phyloP scores from a whole-genome alignment of 2,888 invertebrate species.

The Cremastinae sp. region DNA sequence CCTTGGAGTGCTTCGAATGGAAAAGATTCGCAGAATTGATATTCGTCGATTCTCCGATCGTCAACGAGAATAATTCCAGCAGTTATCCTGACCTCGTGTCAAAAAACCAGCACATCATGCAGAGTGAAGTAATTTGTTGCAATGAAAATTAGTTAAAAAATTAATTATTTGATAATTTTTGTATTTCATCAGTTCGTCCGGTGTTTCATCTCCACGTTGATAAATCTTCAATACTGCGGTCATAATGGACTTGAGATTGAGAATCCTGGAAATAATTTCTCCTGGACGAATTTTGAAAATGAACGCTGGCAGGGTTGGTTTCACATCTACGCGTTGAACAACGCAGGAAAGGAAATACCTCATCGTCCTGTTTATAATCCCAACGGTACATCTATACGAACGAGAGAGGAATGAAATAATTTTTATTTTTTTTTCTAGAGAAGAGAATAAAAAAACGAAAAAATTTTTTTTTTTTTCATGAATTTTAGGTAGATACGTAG shows the following conservation, averaged over 20 bases:
- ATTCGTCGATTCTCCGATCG: constrained; percentile 43
- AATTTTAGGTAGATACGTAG: constrained; percentile 80
- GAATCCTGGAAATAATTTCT: constrained; percentile 68
- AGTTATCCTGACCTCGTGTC: constrained; percentile 75
- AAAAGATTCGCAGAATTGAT: constrained; percentile 65
- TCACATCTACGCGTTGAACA: constrained; percentile 80
- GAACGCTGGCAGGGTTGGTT: constrained; percentile 80
- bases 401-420: too few relatives aligned
- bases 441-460: too few relatives aligned
- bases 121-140: constrained; percentile 71
- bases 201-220: constrained; percentile 77
- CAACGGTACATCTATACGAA: constrained; percentile 68
- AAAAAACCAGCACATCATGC: constrained; percentile 77
- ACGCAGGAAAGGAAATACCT: constrained; percentile 75
- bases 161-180: constrained; percentile 7
- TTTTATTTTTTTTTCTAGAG: too few relatives aligned
- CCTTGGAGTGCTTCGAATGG: constrained; percentile 66
- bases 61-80: constrained; percentile 54
- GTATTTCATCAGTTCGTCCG: constrained; percentile 74
- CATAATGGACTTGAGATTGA: constrained; percentile 74
- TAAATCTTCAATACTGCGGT: constrained; percentile 78
- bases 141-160: not conserved
- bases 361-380: constrained; percentile 78
- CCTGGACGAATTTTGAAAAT: constrained; percentile 72
- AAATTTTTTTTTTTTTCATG: constrained; percentile 18